A percentile compares a stretch with the other conserved stretches of the same genome.
These are phyloP conservation scores for Geodia barretti DNA, from an alignment of 37 sponge, comb jelly and placozoan genomes.

Conservation along the genomic window DNA sequence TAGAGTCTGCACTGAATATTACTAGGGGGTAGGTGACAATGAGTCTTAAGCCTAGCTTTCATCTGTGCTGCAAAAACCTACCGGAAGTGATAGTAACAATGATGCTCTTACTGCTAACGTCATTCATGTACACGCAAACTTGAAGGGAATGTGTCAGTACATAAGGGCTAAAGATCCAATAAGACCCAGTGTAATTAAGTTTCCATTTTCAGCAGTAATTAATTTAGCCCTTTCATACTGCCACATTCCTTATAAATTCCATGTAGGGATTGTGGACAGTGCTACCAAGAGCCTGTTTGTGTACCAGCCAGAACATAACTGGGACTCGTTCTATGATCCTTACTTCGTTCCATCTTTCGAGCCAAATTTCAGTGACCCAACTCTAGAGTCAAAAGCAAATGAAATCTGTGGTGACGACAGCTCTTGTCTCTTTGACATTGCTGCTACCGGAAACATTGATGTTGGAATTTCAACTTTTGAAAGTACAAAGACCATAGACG, in stretches of 20 bases:
- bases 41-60: too few relatives aligned
- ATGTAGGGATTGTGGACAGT: constrained; percentile 27
- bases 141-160: too few relatives aligned
- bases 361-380: constrained; percentile 26
- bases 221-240: neutral
- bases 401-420: constrained; percentile 24
- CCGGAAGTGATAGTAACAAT: too few relatives aligned
- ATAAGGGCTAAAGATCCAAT: too few relatives aligned
- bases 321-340: constrained; percentile 36
- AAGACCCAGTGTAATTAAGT: neutral
- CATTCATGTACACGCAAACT: too few relatives aligned
- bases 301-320: constrained; percentile 21
- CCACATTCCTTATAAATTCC: too few relatives aligned
- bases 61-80: too few relatives aligned
- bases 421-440: constrained; percentile 61
- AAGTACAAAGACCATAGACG: constrained; percentile 28
- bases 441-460: constrained; percentile 48
- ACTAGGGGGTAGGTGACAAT: too few relatives aligned
- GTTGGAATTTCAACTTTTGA: constrained; percentile 40
- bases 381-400: constrained; percentile 12
- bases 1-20: too few relatives aligned
- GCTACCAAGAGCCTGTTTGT: constrained; percentile 25
- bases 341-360: constrained; percentile 7
- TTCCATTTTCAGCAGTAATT: neutral
- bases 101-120: too few relatives aligned